Percentiles rank a stretch among this genome's conserved stretches.
These are phyloP conservation scores for Junonia oenone DNA, from an alignment of 2,888 invertebrate species.

Conservation along the genomic window DNA sequence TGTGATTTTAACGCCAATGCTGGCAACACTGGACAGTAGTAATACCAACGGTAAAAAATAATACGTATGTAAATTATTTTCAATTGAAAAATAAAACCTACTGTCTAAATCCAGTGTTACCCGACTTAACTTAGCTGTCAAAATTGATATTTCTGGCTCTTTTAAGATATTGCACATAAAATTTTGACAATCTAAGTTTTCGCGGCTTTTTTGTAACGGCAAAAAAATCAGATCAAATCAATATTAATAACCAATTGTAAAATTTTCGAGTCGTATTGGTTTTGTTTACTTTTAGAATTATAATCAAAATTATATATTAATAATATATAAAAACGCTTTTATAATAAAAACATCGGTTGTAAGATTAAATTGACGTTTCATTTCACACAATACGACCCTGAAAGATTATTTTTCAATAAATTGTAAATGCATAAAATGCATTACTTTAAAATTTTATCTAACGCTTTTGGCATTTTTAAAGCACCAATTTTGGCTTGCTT, in stretches of 20 bases:
- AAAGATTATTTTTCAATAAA: neutral
- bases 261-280: neutral
- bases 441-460: slow-evolving; percentile 27
- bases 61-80: neutral
- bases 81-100: neutral
- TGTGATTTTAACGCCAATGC: slow-evolving; percentile 47
- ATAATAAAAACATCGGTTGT: neutral
- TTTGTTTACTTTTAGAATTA: neutral
- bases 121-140: slow-evolving; percentile 16
- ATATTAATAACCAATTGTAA: slow-evolving; percentile 8
- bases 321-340: neutral
- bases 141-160: neutral
- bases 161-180: neutral
- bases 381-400: neutral
- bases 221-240: slow-evolving; percentile 24
- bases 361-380: neutral
- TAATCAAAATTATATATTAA: neutral
- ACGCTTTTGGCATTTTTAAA: slow-evolving; percentile 43
- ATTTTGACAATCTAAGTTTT: slow-evolving; percentile 6
- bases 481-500: slow-evolving; percentile 61
- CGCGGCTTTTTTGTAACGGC: slow-evolving; percentile 1
- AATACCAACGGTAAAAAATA: slow-evolving; percentile 1
- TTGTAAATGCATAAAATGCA: slow-evolving; percentile 9
- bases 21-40: slow-evolving; percentile 26
- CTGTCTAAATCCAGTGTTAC: slow-evolving; percentile 14